A percentile compares a stretch with the other conserved stretches of the same genome.
Evolutionary conservation across 2,888 invertebrate genomes (phyloP).

Genomic region (Cotesia congregata): DNA sequence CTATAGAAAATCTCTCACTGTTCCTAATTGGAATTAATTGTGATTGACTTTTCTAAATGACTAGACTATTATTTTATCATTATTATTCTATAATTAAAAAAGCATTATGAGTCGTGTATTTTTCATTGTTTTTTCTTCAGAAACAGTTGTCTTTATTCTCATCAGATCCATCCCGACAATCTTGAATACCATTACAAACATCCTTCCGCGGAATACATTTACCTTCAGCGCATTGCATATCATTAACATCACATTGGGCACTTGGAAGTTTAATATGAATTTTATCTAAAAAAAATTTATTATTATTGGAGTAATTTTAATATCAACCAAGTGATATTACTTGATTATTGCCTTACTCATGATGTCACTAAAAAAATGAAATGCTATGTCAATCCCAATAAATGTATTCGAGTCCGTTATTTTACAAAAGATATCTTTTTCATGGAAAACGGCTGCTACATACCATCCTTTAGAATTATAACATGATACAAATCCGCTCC

Average conservation of each 20-base stretch:
- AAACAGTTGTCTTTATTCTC: slow-evolving; percentile 74
- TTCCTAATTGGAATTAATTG: too few species aligned
- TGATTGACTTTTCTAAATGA: too few species aligned
- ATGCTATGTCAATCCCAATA: slow-evolving; percentile 73
- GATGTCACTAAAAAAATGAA: slow-evolving; percentile 71
- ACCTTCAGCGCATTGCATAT: slow-evolving; percentile 79
- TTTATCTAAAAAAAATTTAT: too few species aligned
- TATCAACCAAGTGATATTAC: too few species aligned
- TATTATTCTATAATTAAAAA: too few species aligned
- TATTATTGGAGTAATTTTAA: too few species aligned
- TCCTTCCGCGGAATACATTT: slow-evolving; percentile 75
- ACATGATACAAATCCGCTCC: slow-evolving; percentile 81
- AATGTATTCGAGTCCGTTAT: slow-evolving; percentile 70
- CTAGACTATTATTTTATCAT: too few species aligned
- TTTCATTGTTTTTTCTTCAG: slow-evolving; percentile 60
- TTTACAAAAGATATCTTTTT: slow-evolving; percentile 73
- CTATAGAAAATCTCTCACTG: too few species aligned
- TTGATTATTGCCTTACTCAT: slow-evolving; percentile 68
- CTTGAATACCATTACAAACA: slow-evolving; percentile 78
- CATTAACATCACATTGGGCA: slow-evolving; percentile 47
- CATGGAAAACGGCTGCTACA: slow-evolving; percentile 78
- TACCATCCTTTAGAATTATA: slow-evolving; percentile 79
- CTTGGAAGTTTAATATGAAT: too few species aligned
- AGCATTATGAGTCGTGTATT: too few species aligned
- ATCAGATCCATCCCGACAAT: slow-evolving; percentile 81